A percentile compares a stretch with the other conserved stretches of the same genome.
Conservation (phyloP, 1,140 invertebrate species). For the Mamestra configurata region DNA sequence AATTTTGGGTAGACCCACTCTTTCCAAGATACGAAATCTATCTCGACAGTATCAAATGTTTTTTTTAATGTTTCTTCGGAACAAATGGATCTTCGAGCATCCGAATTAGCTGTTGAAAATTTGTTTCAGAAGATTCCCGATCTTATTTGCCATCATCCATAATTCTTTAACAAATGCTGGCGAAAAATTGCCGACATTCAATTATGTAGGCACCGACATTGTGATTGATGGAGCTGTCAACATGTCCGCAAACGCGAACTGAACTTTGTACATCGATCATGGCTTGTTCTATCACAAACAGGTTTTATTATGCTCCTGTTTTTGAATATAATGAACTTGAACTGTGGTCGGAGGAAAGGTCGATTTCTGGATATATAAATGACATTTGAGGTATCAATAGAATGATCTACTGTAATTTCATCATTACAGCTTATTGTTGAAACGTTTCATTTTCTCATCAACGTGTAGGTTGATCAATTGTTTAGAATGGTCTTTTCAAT, state of each 20-base stretch:
- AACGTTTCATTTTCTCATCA: too few species aligned
- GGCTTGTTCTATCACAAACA: slow-evolving; percentile 43
- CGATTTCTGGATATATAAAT: too few species aligned
- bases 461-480: too few species aligned
- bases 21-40: slow-evolving; percentile 14
- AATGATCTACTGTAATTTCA: too few species aligned
- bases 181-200: slow-evolving; percentile 54
- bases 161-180: slow-evolving; percentile 43
- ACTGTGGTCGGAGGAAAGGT: too few species aligned
- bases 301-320: slow-evolving; percentile 39
- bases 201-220: slow-evolving; percentile 38
- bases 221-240: slow-evolving; percentile 50
- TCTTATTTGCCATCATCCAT: slow-evolving; percentile 43
- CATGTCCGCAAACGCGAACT: slow-evolving; percentile 27
- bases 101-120: background rate
- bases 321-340: slow-evolving; percentile 45
- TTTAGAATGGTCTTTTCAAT: too few species aligned
- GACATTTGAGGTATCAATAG: too few species aligned
- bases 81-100: background rate
- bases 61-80: slow-evolving; percentile 14
- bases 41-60: slow-evolving; percentile 3
- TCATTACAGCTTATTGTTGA: too few species aligned
- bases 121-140: slow-evolving; percentile 23
- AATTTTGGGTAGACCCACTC: slow-evolving; percentile 30
- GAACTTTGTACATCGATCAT: slow-evolving; percentile 52